Conservation (phyloP, 2,888 invertebrate species). For the Nephrotoma flavescens region DNA sequence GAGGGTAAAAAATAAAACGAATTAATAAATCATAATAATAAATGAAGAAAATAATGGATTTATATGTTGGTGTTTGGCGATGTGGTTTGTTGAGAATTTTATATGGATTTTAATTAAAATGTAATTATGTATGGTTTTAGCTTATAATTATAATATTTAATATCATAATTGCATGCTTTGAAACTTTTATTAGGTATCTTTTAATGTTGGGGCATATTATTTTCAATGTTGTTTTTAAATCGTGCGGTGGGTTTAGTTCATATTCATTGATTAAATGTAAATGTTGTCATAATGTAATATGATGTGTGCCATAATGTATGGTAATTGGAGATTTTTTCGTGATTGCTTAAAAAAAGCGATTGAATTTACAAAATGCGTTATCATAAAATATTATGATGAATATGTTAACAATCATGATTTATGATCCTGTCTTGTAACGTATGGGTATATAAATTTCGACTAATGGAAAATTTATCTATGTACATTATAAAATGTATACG, state of each 20-base stretch:
- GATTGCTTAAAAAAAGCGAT: too few relatives aligned
- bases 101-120: neutral
- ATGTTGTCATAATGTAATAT: neutral
- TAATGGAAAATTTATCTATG: too few relatives aligned
- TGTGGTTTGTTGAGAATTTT: neutral
- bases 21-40: neutral
- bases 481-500: too few relatives aligned
- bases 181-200: neutral
- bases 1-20: neutral
- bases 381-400: too few relatives aligned
- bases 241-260: neutral
- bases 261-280: neutral
- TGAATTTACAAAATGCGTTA: too few relatives aligned
- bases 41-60: neutral
- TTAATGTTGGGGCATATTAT: neutral
- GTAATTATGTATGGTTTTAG: neutral
- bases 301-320: neutral
- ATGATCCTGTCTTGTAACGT: too few relatives aligned
- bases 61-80: neutral
- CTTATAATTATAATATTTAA: neutral
- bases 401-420: too few relatives aligned
- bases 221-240: neutral
- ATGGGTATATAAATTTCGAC: too few relatives aligned
- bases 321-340: too few relatives aligned
- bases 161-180: neutral